Base-by-base conservation (phyloP, 2,797 vertebrate genomes). In the Tapera naevia region DNA sequence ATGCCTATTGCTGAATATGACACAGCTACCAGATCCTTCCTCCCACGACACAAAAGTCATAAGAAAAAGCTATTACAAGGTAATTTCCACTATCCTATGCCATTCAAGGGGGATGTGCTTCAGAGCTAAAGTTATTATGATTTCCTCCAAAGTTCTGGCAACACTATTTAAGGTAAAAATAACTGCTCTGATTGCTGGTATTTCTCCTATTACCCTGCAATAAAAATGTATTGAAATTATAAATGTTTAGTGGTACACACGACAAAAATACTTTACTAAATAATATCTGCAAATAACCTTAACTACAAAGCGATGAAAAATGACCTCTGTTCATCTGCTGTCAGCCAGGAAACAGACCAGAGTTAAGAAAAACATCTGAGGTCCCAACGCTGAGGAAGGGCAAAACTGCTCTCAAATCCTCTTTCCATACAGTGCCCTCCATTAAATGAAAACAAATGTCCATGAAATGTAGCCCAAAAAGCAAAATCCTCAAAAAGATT, bases 391-490 rank as follows among this genome's bases (percentile, higher is more conserved):
- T 54, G 78, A 45, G 35, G 78, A 91, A 90, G 57, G 37, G 51
- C 62, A 92, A 80, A 88, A 54, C 39, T 24, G 2, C 61, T 70
- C 67, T 39, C 66, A 35, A 86, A 61, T 32, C 79, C 45, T 73
- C 39, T 58, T 74, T 57, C 79, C 30, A 16, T 9, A 45, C 56
- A 37, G 39, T 60, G 56, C 56, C n/a, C 50, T 62, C 78, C 67
- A 11, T 37, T 83, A 88, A 95, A 74, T 37, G 27, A 25, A 95
- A 93, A 87, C 79, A 87, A 94, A 83, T 54, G 80, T 17, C 48
- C 6, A 0, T 4, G 32, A 91, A 80, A 82, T 0, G 0, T 33
- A 85, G 71, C 57, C 87, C 67, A 57, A 67, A 70, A 88, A 71
- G 57, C 30, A 62, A 88, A 95, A 86, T 27, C 62, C 73, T 79